These are phyloP conservation scores for Peromyscus leucopus DNA, from an alignment of 2,113 vertebrate genomes.

Conservation along the genomic window DNA sequence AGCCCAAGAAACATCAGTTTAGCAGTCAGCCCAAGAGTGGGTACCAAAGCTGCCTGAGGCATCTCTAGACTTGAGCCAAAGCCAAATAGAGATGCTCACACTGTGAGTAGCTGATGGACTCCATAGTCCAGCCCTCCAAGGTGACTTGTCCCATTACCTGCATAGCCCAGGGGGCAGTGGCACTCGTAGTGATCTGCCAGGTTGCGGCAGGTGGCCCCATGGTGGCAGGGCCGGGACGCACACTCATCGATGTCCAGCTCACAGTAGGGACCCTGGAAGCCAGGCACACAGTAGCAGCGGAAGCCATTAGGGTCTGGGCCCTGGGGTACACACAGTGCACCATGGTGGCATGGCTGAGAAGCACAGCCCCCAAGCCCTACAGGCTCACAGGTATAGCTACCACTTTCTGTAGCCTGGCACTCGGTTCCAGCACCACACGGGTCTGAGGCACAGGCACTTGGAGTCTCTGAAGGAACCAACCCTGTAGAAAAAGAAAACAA, in stretches of 20 bases:
- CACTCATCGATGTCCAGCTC: constrained; percentile 98
- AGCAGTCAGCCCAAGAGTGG: background rate
- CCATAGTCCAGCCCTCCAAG: rapidly evolving
- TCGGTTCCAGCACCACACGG: constrained; percentile 91
- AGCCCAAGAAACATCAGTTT: background rate
- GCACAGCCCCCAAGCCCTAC: constrained; percentile 85
- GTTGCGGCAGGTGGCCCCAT: constrained; percentile 94
- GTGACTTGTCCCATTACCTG: constrained; percentile 87
- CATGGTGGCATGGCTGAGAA: constrained; percentile 91
- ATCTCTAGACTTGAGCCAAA: background rate
- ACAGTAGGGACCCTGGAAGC: constrained; percentile 96
- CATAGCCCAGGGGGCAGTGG: constrained; percentile 90
- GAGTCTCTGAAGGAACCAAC: constrained; percentile 83
- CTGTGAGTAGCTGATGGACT: rapidly evolving
- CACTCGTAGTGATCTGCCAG: constrained; percentile 93
- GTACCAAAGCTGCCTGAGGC: background rate
- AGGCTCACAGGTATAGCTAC: constrained; percentile 89
- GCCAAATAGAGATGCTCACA: background rate
- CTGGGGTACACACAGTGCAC: constrained; percentile 93
- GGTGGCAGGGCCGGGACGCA: constrained; percentile 93
- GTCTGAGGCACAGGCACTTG: constrained; percentile 87
- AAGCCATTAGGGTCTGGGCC: constrained; percentile 84
- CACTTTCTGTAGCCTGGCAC: constrained; percentile 85
- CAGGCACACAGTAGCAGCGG: constrained; percentile 97
- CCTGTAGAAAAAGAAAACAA: constrained; percentile 81